Evolutionary conservation across 2,888 invertebrate genomes (phyloP), one percentile per base, ranked within the genome.

Genomic region (Sarcophaga carnaria): DNA sequence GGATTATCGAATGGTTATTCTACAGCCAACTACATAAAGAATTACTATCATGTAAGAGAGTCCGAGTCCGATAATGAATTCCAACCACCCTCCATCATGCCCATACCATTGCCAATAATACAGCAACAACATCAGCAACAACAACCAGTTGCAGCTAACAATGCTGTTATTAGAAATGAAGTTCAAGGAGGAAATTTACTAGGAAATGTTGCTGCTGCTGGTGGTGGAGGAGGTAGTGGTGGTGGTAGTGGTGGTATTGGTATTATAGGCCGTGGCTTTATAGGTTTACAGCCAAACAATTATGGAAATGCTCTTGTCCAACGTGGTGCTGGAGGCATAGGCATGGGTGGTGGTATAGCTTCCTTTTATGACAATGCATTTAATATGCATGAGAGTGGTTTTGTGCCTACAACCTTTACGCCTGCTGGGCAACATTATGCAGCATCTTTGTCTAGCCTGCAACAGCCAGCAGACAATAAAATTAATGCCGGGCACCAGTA

Each of bases 341-440:
- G 22, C 1, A 62, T 20, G 12, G 70, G 3, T 62, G 49, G 25
- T 2, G 79, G 22, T 2, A 62, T n/a, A 4, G 12, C 17, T 5
- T 6, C 17, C 12, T 12, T 45, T 20, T 4, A 45, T 10, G 62
- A 66, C 47, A 62, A 83, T 20, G 20, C 60, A 2, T 84, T 79
- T 49, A 81, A 71, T 87, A 37, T 84, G 25, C 83, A 81, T 49
- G 63, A 81, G 20, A 74, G 69, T 87, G 89, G 89, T 77, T 89
- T 90, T 83, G 70, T 88, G 80, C 89, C 90, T 66, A 89, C 89
- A 80, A 89, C 88, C 63, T 80, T 89, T 37, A 88, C 88, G n/a
- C 88, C 89, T 75, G 89, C 90, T 60, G 89, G 91, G 67, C 88
- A 89, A 88, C 90, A 91, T 88, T 88, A 89, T 87, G 88, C 72